A percentile compares a stretch with the other conserved stretches of the same genome.
Conservation (phyloP, 2,797 vertebrate genomes). For the Acipenser oxyrinchus region DNA sequence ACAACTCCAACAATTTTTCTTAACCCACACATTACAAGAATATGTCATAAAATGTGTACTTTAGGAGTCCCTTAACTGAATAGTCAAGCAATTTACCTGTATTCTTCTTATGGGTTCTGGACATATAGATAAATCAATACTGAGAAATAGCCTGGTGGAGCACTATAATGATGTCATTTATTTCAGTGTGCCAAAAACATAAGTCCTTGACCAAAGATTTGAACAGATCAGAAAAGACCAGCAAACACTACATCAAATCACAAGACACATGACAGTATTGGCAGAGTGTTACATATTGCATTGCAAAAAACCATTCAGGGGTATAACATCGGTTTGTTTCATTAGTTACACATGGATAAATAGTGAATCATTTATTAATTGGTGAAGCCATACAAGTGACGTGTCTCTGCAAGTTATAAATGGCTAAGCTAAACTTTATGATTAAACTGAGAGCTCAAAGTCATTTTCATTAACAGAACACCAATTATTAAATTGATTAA, state of each 20-base stretch:
- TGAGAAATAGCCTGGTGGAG: conserved; percentile 52
- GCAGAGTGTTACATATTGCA: conserved; percentile 28
- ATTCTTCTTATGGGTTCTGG: conserved; percentile 24
- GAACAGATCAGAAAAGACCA: conserved; percentile 38
- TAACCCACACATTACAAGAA: too few relatives aligned
- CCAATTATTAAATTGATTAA: too few relatives aligned
- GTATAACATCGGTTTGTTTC: not conserved
- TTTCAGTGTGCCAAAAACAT: conserved; percentile 63
- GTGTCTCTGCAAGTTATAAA: too few relatives aligned
- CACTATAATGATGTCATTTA: conserved; percentile 61
- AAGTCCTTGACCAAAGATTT: conserved; percentile 56
- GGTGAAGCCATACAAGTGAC: not conserved
- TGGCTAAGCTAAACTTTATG: too few relatives aligned
- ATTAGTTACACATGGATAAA: not conserved
- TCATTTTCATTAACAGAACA: too few relatives aligned
- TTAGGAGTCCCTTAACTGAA: conserved; percentile 13
- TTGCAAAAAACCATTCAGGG: conserved; percentile 10
- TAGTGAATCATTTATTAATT: not conserved
- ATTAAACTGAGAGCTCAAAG: too few relatives aligned
- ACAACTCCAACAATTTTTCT: too few relatives aligned
- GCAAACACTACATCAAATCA: conserved; percentile 57
- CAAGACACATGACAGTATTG: conserved; percentile 56
- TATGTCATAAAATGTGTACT: conserved; percentile 12
- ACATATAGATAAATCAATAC: conserved; percentile 47
- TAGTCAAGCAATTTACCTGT: conserved; percentile 21